Evolutionary conservation across 2,888 invertebrate species (phyloP), one percentile per base, ranked within the genome.

Genomic region (Parnassius apollo): DNA sequence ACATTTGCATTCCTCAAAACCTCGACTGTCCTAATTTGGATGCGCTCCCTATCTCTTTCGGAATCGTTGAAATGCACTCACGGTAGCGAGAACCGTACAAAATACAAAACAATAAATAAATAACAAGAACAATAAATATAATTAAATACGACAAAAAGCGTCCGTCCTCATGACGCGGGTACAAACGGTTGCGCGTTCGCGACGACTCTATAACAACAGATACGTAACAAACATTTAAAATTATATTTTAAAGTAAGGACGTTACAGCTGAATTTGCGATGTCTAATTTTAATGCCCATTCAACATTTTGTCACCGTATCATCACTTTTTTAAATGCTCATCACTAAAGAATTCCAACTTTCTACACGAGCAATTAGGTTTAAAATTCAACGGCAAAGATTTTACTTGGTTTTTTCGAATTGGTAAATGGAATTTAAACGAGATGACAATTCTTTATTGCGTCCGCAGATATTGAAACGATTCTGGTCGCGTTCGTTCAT

Each of bases 91-190:
- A 82, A 82, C 76, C 77, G 79, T 74, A 80, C 79, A 83, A 84
- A 84, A 85, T 79, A 81, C 75, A 85, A 86, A 85, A 86, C 86
- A 86, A 88, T 86, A 88, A 90, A 90, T 86, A 89, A 88, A 87
- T 88, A 88, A 87, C 80, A 82, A 86, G 83, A 87, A 90, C 89
- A 88, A 90, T 90, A 89, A 90, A 89, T 90, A 88, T 90, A 89
- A 90, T 89, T 90, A 89, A 89, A 86, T 85, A 84, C 85, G 84
- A 88, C 85, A 88, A 91, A 88, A 88, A 88, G 84, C 85, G 85
- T 83, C 83, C 85, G 85, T 86, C 86, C 83, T 76, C 85, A 85
- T 82, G 86, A 85, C 84, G 87, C 82, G 76, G 85, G 83, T 82
- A 85, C 84, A 81, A 84, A 83, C 85, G 80, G 85, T 75, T 81